Base-by-base conservation (phyloP, 1,140 invertebrate genomes). In the Pseudomyrmex flavicornis region DNA sequence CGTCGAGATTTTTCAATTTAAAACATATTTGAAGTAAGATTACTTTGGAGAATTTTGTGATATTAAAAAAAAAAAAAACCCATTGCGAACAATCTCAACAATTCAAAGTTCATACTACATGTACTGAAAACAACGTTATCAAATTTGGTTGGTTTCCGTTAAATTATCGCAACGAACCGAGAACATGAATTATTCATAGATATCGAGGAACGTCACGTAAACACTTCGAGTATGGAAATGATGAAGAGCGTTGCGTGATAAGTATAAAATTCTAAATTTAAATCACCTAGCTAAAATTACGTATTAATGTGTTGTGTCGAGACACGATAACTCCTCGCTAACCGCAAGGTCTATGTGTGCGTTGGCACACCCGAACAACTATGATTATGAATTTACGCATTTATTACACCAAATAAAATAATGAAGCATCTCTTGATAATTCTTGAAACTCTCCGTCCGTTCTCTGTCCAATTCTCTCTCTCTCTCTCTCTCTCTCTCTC, bases 401-500 rank as follows among this genome's bases (percentile, higher is more conserved):
- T 69, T 26, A n/a, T 70, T 54, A 15, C 48, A 22, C 10, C 22
- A 22, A 22, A 17, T 80, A 80, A 35, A 80, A 35, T 35, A 35
- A 70, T 61, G 44, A 50, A 59, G 22, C 12, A 17, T 35, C 66
- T 70, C 20, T 12, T 44, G 54, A 72, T 58, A 20, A 58, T 46
- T 4, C 76, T 35, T 35, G 44, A 80, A 80, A 80, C 48, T 17
- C 56, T 66, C 15, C n/a, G n/a, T 69, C 54, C 56, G 48, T 52
- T 65, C 56, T 8, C 79, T 7, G 35, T 35, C 35, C 35, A 35
- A 22, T 15, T 82, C 58, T 35, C 63, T 56, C 17, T 46, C 80
- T 75, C 46, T 46, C 59, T 59, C 63, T 70, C 73, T 52, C 68
- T 56, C 17, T 46, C 80, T 75, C 46, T 46, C 59, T 59, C 63